Evolutionary conservation across 2,888 invertebrate species (phyloP).

Genomic region (Leptopilina syphax): DNA sequence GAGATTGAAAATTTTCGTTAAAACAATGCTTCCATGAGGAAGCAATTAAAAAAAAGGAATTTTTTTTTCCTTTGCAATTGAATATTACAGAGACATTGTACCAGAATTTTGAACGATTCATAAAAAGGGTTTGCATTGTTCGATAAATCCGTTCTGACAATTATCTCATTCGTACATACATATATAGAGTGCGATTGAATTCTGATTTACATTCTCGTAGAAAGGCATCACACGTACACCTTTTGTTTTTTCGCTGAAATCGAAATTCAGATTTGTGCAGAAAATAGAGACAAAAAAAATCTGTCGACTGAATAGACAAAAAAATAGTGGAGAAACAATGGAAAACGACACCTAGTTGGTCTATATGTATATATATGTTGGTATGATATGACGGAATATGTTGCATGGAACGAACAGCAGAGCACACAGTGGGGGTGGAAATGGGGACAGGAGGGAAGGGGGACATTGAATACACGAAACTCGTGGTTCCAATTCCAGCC

Average conservation of each 20-base stretch:
- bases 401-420: not conserved
- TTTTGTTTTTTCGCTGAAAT: slow-evolving; percentile 25
- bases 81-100: not conserved
- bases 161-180: not conserved
- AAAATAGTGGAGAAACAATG: slow-evolving; percentile 3
- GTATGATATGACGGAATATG: slow-evolving; percentile 25
- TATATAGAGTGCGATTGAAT: not conserved
- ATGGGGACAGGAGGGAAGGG: too few species aligned
- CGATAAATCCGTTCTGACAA: slow-evolving; percentile 13
- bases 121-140: not conserved
- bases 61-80: not conserved
- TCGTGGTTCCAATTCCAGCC: slow-evolving; percentile 35
- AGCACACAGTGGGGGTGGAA: not conserved
- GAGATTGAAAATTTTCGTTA: too few species aligned
- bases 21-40: too few species aligned
- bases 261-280: slow-evolving; percentile 20
- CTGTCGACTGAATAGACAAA: slow-evolving; percentile 15
- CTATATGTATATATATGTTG: not conserved
- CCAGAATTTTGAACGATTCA: slow-evolving; percentile 3
- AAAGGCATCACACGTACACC: not conserved
- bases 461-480: slow-evolving; percentile 14
- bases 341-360: slow-evolving; percentile 22
- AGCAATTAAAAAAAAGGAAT: too few species aligned
- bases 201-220: slow-evolving; percentile 29
- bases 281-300: slow-evolving; percentile 10